Evolutionary conservation across 1,140 invertebrate genomes (phyloP), one percentile per base, ranked within the genome.

Genomic region (Hormaphis cornu): DNA sequence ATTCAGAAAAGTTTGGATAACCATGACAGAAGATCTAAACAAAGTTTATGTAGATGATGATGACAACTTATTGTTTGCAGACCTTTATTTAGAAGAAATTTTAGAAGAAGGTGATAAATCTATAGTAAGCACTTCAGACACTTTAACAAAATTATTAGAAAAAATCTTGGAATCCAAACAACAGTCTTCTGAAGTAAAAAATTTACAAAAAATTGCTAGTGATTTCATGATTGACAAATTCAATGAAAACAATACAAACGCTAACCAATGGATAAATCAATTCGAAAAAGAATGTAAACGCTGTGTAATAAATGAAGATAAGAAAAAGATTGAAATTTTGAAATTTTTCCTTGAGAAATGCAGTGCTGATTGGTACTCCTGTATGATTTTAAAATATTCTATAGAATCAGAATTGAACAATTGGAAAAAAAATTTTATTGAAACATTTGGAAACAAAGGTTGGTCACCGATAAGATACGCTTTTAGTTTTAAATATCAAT

Each of bases 311-410:
- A 72, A 30, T 54, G 37, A 75, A 56, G 22, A 28, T 22, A n/a
- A 46, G 16, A 54, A 54, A 54, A 26, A 54, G 26, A 54, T 54
- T 54, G 22, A 26, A 22, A 12, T 54, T 12, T 30, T 54, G n/a
- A 54, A 54, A 26, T 26, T 30, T 30, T 76, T 77, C 71, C 44
- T 77, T n/a, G 75, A 76, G 1, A 71, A 74, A 24, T 72, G 73
- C 3, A 74, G 73, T 72, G 46, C 46, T 37, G 75, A 77, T 53
- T 78, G 76, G 75, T 76, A 76, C 40, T 8, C 8, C 8, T 46
- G 42, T 46, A n/a, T 46, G 8, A 12, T 46, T 12, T 12, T 46
- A 16, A 46, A 46, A 46, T n/a, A 12, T 8, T 8, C 42, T 46
- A 46, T 46, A 12, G n/a, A 46, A 8, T 46, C 42, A 46, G 8